Evolutionary conservation across 2,797 vertebrate species (phyloP).

Genomic region (Hoplostethus atlanticus): DNA sequence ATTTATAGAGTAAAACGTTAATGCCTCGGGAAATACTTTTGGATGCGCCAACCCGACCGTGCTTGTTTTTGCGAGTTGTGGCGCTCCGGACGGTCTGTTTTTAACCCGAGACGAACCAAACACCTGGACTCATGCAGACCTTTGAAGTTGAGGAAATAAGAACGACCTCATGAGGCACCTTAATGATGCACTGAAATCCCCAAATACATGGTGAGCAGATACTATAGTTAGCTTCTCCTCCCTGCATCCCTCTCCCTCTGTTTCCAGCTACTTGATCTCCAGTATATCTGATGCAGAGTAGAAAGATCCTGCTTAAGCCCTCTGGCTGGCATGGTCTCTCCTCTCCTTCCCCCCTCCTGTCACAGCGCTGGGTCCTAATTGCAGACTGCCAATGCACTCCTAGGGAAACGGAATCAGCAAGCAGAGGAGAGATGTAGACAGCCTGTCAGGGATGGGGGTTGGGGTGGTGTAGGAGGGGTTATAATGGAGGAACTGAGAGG

Average conservation of each 20-base stretch:
- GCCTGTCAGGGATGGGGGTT: conserved; percentile 40
- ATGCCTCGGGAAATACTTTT: neutral
- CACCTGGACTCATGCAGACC: conserved; percentile 5
- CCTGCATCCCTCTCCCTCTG: conserved; percentile 2
- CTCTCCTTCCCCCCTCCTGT: conserved; percentile 24
- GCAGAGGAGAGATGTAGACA: conserved; percentile 36
- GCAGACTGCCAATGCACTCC: conserved; percentile 27
- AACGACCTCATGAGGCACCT: neutral
- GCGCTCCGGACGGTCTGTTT: neutral
- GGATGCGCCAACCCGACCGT: neutral
- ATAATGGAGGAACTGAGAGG: conserved; percentile 5
- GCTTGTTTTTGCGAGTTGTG: neutral
- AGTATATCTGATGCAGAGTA: conserved; percentile 19
- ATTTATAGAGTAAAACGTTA: neutral
- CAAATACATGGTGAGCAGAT: neutral
- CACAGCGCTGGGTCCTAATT: conserved; percentile 55
- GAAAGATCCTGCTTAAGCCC: conserved; percentile 7
- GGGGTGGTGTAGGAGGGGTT: neutral
- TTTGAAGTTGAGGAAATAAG: neutral
- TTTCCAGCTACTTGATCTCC: conserved; percentile 17
- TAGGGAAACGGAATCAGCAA: conserved; percentile 17
- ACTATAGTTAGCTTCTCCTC: neutral
- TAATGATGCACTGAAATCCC: neutral
- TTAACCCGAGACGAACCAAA: neutral
- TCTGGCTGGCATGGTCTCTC: conserved; percentile 27